phyloP scores from a whole-genome alignment of 1,140 invertebrate species.

The Leptinotarsa defecta region DNA sequence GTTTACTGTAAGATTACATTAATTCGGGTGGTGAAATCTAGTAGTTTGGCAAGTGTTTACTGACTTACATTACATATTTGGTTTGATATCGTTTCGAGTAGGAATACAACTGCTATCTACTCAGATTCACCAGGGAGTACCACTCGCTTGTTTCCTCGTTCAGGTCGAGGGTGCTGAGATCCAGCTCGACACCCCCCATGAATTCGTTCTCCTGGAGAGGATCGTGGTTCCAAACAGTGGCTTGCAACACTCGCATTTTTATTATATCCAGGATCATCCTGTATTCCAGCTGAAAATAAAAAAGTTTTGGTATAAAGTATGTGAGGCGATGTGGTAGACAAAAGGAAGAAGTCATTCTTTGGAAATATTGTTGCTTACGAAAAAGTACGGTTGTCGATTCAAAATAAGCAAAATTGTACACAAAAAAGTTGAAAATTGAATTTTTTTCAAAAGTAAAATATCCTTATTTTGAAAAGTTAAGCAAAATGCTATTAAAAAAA shows the following conservation, averaged over 20 bases:
- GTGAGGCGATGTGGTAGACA: too few species aligned
- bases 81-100: background rate
- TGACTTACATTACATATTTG: conserved; percentile 1
- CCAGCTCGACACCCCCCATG: conserved; percentile 84
- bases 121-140: conserved; percentile 73
- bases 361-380: too few species aligned
- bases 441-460: too few species aligned
- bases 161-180: conserved; percentile 72
- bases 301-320: too few species aligned
- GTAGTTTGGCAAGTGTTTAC: background rate
- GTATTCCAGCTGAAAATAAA: conserved; percentile 77
- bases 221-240: conserved; percentile 94
- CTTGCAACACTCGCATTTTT: conserved; percentile 75
- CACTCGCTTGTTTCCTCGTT: conserved; percentile 78
- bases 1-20: background rate
- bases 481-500: too few species aligned
- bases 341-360: too few species aligned
- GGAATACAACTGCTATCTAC: conserved; percentile 42
- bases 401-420: too few species aligned
- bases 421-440: too few species aligned
- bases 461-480: too few species aligned
- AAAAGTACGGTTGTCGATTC: too few species aligned
- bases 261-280: conserved; percentile 83
- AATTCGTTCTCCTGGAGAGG: conserved; percentile 95
- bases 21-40: background rate